These are phyloP conservation scores for Phainopepla nitens DNA, from an alignment of 2,113 vertebrate species.

Conservation along the genomic window DNA sequence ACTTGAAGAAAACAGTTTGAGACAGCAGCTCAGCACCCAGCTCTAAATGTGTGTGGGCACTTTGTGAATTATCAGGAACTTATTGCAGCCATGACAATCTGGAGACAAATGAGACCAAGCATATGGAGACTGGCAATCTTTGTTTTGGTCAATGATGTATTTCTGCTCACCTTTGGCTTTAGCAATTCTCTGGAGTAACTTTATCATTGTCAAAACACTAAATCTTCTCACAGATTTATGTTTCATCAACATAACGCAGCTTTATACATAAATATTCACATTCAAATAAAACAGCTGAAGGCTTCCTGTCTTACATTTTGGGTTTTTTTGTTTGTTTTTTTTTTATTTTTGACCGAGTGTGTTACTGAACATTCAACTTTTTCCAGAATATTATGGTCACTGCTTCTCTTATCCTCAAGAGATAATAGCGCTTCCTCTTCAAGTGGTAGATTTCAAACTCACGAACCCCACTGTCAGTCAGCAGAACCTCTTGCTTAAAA, in stretches of 20 bases:
- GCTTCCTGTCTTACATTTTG: background rate
- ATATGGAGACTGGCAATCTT: background rate
- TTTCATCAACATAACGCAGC: background rate
- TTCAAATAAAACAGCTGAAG: background rate
- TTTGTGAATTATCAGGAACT: background rate
- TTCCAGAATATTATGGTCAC: background rate
- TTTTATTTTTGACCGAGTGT: background rate
- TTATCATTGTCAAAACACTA: background rate
- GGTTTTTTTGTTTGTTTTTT: background rate
- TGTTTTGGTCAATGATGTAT: background rate
- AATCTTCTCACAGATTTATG: background rate
- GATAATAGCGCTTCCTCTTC: background rate
- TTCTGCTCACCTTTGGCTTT: background rate
- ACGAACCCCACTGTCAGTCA: background rate
- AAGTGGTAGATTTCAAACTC: background rate
- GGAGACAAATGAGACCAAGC: background rate
- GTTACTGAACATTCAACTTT: background rate
- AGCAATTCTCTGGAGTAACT: background rate
- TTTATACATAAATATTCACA: background rate
- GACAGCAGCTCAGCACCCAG: background rate
- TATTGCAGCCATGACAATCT: background rate
- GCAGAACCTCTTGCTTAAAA: background rate
- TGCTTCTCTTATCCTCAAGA: background rate
- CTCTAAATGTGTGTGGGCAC: background rate
- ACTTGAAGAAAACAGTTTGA: background rate